Percentiles rank a stretch among this genome's conserved stretches.
phyloP scores from a whole-genome alignment of 2,797 vertebrate genomes.

The Coilia nasus region DNA sequence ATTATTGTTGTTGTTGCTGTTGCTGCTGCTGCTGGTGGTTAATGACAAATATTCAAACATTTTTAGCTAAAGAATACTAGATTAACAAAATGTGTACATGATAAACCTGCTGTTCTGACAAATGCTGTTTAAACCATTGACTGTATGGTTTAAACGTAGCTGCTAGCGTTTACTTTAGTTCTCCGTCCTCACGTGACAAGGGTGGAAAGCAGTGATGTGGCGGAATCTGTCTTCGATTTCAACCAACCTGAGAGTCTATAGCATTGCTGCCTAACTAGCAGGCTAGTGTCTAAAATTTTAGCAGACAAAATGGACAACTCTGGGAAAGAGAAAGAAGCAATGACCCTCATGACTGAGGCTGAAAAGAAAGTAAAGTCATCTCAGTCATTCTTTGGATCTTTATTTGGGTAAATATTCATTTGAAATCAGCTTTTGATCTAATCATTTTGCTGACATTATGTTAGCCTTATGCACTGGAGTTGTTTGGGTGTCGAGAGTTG shows the following conservation, averaged over 20 bases:
- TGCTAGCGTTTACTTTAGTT: too few relatives aligned
- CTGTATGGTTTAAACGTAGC: too few relatives aligned
- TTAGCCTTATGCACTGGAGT: neutral
- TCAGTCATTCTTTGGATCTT: constrained; percentile 85
- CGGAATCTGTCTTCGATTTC: constrained; percentile 18
- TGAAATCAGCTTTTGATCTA: constrained; percentile 36
- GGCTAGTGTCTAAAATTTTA: neutral
- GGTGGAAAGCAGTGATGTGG: constrained; percentile 21
- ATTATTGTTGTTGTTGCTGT: too few relatives aligned
- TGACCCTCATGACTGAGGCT: constrained; percentile 85
- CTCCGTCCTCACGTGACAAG: neutral
- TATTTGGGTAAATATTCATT: constrained; percentile 83
- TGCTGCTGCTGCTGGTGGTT: too few relatives aligned
- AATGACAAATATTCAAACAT: too few relatives aligned
- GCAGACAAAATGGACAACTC: constrained; percentile 81
- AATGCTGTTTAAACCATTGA: too few relatives aligned
- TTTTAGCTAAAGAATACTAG: too few relatives aligned
- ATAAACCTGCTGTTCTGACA: too few relatives aligned
- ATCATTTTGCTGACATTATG: neutral
- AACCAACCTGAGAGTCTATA: neutral
- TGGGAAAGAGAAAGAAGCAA: constrained; percentile 87
- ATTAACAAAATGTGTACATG: too few relatives aligned
- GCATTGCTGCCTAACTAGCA: neutral
- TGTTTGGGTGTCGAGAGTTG: neutral
- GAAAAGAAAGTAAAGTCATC: constrained; percentile 89